Evolutionary conservation across 2,113 vertebrate species (phyloP).

Genomic region (Triplophysa rosa): DNA sequence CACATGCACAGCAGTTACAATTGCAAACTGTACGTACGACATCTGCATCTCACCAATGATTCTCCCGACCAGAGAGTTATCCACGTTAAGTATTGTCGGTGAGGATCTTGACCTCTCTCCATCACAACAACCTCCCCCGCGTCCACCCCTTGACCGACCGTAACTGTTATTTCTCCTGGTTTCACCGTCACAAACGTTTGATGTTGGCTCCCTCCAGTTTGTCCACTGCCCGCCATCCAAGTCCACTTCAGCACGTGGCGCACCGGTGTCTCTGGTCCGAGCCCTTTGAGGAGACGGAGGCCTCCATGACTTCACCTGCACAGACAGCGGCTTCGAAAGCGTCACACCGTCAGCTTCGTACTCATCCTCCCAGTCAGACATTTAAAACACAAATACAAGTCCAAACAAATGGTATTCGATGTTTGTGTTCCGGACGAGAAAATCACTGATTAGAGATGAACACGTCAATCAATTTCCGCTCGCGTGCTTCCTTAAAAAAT

Average conservation of each 20-base stretch:
- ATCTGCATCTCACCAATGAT: constrained; percentile 78
- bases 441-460: not conserved
- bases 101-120: not conserved
- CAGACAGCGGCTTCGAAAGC: not conserved
- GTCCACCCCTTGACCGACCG: not conserved
- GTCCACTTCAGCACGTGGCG: constrained; percentile 4
- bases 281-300: rapidly evolving
- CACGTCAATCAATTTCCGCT: constrained; percentile 16
- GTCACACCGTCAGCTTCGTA: constrained; percentile 23
- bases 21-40: not conserved
- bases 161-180: not conserved
- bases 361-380: constrained; percentile 75
- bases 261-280: not conserved
- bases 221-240: constrained; percentile 24
- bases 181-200: not conserved
- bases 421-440: too few species aligned
- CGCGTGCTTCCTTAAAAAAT: not conserved
- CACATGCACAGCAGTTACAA: not conserved
- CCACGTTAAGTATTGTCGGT: constrained; percentile 72
- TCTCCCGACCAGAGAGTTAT: constrained; percentile 70
- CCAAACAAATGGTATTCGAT: not conserved
- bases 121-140: not conserved
- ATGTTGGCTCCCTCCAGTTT: constrained; percentile 8
- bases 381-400: constrained; percentile 25
- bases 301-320: not conserved